Base-by-base conservation (phyloP, 2,797 vertebrate genomes). In the Cirrhinus molitorella region DNA sequence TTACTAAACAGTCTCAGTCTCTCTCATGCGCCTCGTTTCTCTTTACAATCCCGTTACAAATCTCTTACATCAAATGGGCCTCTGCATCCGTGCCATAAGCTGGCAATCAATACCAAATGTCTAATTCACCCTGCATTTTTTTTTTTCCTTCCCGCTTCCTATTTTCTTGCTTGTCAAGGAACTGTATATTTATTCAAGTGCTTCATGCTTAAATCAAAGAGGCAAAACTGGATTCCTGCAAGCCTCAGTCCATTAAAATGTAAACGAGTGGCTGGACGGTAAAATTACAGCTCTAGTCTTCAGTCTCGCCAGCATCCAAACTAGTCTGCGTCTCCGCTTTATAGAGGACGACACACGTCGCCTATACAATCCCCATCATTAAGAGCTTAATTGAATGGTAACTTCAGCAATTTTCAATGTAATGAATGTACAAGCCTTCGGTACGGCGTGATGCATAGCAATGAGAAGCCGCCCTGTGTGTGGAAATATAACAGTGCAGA, bases 241-340 rank as follows among this genome's bases (percentile, higher is more conserved):
- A 89, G 83, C 81, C 77, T 43, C 55, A 76, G 70, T 83, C 88
- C 86, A 91, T 92, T 93, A 92, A 88, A 86, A 51, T 45, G 78
- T 85, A 90, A 88, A 91, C 80, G 67, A 90, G 89, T 45, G 86
- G 87, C 86, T 88, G 87, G 84, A 79, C 88, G 81, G 79, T 87
- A 88, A 92, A 91, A 92, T 93, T 83, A 92, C 89, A 89, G 88
- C 85, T 81, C 81, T 89, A 88, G 47, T 90, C 86, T 89, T 43
- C 85, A 87, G 77, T 85, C 85, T 70, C 28, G 81, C 87, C 83
- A n/a, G 34, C 23, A 72, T 82, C 47, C 76, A 51, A 14, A 83
- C 79, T 76, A 86, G 87, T 87, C 85, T 74, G 78, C 43, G 83
- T 88, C 84, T 81, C 37, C 3, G 3, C 65, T 59, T 63, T 68